Conservation (phyloP, 2,888 invertebrate genomes). For the Mimumesa dahlbomi region DNA sequence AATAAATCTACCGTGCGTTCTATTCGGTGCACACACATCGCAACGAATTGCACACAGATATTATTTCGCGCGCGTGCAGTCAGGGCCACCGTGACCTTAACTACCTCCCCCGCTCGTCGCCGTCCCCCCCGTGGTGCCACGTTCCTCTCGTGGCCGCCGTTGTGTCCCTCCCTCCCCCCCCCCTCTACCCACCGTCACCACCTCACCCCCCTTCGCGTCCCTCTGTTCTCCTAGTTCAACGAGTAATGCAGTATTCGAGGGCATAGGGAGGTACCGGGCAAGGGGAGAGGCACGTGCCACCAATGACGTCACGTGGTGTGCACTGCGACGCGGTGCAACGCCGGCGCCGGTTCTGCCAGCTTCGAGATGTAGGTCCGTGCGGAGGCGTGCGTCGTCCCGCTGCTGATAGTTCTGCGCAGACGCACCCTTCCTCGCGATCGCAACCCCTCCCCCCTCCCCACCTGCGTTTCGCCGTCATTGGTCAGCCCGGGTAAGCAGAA, state of each 20-base stretch:
- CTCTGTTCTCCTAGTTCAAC: slow-evolving; percentile 48
- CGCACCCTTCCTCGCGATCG: slow-evolving; percentile 21
- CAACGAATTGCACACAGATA: slow-evolving; percentile 67
- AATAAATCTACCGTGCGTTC: slow-evolving; percentile 71
- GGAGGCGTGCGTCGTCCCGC: slow-evolving; percentile 47
- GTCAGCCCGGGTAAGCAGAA: no score
- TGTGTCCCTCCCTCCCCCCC: slow-evolving; percentile 51
- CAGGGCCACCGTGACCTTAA: slow-evolving; percentile 84
- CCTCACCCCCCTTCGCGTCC: slow-evolving; percentile 41
- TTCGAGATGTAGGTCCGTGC: slow-evolving; percentile 63
- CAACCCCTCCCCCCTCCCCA: no score
- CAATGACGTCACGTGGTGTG: slow-evolving; percentile 81
- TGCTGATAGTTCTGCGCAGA: slow-evolving; percentile 16
- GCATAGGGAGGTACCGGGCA: slow-evolving; percentile 62
- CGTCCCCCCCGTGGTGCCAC: slow-evolving; percentile 38
- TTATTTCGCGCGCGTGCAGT: slow-evolving; percentile 80
- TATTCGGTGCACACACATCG: slow-evolving; percentile 23
- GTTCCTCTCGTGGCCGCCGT: slow-evolving; percentile 36
- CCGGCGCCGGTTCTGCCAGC: slow-evolving; percentile 72
- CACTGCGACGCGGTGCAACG: slow-evolving; percentile 82
- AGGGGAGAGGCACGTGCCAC: slow-evolving; percentile 77
- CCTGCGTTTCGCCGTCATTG: no score
- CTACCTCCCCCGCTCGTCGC: slow-evolving; percentile 78
- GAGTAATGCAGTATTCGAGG: slow-evolving; percentile 48
- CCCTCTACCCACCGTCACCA: slow-evolving; percentile 40